These are phyloP conservation scores for Drosophila lowei DNA, from an alignment of 1,140 invertebrate species.

Conservation along the genomic window DNA sequence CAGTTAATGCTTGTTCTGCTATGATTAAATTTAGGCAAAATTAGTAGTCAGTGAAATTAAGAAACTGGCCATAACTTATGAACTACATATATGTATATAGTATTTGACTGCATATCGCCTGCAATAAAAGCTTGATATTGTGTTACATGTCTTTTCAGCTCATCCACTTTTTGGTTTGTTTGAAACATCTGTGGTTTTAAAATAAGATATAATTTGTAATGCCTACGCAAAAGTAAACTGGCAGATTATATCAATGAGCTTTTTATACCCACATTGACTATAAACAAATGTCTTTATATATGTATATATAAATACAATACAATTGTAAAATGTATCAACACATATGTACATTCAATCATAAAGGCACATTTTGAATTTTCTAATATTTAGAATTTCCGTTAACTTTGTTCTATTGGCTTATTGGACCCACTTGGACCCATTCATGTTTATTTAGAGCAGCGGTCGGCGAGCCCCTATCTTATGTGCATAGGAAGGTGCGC, in stretches of 20 bases:
- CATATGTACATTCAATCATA: conserved; percentile 48
- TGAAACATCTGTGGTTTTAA: conserved; percentile 36
- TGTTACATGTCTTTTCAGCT: conserved; percentile 63
- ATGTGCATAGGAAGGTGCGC: too few species aligned
- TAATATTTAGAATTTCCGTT: conserved; percentile 46
- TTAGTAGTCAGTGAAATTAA: too few species aligned
- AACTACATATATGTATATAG: too few species aligned
- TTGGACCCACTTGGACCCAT: conserved; percentile 5
- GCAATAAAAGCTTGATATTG: conserved; percentile 54
- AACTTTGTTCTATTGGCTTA: conserved; percentile 49
- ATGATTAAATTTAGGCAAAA: too few species aligned
- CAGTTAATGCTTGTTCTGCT: too few species aligned
- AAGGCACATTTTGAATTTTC: conserved; percentile 52
- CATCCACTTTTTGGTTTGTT: conserved; percentile 49
- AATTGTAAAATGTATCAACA: conserved; percentile 29
- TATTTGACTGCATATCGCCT: conserved; percentile 1
- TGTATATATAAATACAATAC: conserved; percentile 10
- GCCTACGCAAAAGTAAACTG: conserved; percentile 10
- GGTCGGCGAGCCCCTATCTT: too few species aligned
- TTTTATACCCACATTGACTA: too few species aligned
- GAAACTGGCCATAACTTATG: too few species aligned
- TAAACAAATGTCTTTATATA: conserved; percentile 11
- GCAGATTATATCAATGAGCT: too few species aligned
- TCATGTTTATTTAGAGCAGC: too few species aligned
- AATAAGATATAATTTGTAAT: background rate